phyloP scores from a whole-genome alignment of 2,113 vertebrate genomes.

The Carassius carassius region DNA sequence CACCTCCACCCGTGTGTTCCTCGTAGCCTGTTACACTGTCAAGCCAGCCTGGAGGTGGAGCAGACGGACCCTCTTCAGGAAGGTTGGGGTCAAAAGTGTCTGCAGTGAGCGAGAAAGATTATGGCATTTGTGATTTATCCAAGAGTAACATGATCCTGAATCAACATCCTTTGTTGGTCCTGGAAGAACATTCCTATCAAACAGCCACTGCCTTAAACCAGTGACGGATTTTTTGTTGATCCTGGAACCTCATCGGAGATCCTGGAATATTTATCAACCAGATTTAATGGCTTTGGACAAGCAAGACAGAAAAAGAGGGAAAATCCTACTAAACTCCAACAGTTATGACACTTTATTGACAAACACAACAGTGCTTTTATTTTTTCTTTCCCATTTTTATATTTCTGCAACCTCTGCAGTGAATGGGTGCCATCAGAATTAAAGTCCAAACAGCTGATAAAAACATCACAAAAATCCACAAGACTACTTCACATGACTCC shows the following conservation, averaged over 20 bases:
- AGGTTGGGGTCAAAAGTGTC: conserved; percentile 69
- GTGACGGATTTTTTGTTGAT: neutral
- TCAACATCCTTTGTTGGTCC: neutral
- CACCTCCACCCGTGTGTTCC: conserved; percentile 61
- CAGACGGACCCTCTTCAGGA: conserved; percentile 67
- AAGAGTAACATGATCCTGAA: neutral
- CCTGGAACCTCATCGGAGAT: neutral
- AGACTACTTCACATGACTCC: too few species aligned
- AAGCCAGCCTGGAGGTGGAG: conserved; percentile 71
- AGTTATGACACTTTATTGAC: too few species aligned
- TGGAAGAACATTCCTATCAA: neutral
- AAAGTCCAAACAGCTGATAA: too few species aligned
- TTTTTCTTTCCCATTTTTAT: too few species aligned
- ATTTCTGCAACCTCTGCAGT: too few species aligned
- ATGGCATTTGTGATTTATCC: neutral
- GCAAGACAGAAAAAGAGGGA: too few species aligned
- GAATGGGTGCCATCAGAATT: too few species aligned
- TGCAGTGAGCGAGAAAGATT: conserved; percentile 40
- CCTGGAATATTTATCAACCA: neutral
- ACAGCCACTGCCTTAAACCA: neutral
- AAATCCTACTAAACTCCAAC: too few species aligned
- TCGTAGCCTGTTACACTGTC: conserved; percentile 64
- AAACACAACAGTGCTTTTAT: too few species aligned
- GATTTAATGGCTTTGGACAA: too few species aligned
- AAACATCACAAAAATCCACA: too few species aligned